A percentile compares a stretch with the other conserved stretches of the same genome.
phyloP scores from a whole-genome alignment of 2,797 vertebrate genomes.

The Setipinna tenuifilis region DNA sequence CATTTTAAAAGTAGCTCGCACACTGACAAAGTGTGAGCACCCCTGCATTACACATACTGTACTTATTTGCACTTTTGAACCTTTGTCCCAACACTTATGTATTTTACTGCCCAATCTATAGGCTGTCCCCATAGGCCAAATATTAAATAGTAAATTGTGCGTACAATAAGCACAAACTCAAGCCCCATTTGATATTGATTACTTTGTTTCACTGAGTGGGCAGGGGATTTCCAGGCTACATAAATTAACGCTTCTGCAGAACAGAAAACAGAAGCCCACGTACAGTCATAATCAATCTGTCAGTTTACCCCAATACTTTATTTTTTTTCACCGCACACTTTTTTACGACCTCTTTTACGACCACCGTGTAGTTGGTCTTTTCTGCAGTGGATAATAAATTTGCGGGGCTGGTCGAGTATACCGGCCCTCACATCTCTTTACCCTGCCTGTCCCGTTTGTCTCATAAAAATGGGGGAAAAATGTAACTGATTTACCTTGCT shows the following conservation, averaged over 20 bases:
- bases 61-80: background rate
- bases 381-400: background rate
- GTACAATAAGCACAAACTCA: background rate
- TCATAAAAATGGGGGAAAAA: background rate
- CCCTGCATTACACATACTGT: too few relatives aligned
- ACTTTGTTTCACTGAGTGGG: background rate
- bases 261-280: background rate
- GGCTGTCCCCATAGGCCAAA: background rate
- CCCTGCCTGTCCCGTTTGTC: background rate
- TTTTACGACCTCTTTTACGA: background rate
- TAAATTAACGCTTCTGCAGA: background rate
- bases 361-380: background rate
- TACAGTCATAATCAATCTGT: slow-evolving; percentile 8
- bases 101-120: background rate
- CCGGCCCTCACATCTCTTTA: background rate
- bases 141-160: background rate
- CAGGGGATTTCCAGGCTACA: background rate
- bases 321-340: background rate
- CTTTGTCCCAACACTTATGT: background rate
- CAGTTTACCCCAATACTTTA: background rate
- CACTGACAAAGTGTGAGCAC: too few relatives aligned
- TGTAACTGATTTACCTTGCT: background rate
- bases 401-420: background rate
- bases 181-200: background rate
- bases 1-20: too few relatives aligned